Conservation (phyloP, 2,113 vertebrate species). For the Ursus arctos region DNA sequence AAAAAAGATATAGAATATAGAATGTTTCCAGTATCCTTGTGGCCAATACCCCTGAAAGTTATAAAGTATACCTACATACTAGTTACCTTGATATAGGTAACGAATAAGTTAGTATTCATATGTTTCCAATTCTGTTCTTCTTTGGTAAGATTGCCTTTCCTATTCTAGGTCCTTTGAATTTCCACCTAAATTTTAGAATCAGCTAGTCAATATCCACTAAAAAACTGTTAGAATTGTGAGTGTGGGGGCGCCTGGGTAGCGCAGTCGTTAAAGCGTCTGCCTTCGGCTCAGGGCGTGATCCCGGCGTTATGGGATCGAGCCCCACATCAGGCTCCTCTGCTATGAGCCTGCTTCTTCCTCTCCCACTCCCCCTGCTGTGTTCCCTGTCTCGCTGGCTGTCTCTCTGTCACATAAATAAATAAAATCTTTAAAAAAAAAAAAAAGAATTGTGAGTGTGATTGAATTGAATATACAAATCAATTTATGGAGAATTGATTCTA, state of each 20-base stretch:
- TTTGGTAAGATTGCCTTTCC: neutral
- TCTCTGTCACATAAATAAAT: no score
- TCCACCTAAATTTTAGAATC: constrained; percentile 3
- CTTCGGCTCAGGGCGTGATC: no score
- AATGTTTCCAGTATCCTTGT: neutral
- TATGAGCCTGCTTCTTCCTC: no score
- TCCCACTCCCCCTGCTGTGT: no score
- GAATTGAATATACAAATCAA: neutral
- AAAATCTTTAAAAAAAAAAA: no score
- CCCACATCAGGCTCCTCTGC: no score
- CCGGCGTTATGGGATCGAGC: no score
- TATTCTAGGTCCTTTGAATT: neutral
- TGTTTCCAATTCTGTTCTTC: neutral
- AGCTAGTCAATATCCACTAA: neutral
- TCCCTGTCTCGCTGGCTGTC: no score
- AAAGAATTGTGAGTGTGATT: neutral
- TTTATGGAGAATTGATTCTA: neutral
- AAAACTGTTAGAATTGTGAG: neutral
- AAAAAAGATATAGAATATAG: neutral
- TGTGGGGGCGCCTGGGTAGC: neutral
- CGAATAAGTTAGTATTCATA: neutral
- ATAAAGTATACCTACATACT: neutral
- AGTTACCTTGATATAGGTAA: neutral
- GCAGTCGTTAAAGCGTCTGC: no score
- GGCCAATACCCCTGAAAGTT: neutral